A percentile compares a stretch with the other conserved stretches of the same genome.
Conservation (phyloP, 2,113 vertebrate genomes). For the Tringa solitaria region DNA sequence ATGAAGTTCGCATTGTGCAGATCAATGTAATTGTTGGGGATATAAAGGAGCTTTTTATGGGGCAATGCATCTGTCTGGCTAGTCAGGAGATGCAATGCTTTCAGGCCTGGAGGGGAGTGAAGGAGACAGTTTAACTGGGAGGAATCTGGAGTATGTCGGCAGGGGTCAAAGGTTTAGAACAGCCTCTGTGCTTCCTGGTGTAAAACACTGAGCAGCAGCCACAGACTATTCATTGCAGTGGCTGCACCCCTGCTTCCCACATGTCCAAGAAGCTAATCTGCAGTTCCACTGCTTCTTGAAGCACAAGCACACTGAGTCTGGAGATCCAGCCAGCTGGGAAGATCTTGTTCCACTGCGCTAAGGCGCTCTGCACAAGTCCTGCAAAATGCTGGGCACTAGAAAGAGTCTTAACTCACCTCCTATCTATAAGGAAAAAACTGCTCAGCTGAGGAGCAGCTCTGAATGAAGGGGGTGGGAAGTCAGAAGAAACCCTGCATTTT, state of each 20-base stretch:
- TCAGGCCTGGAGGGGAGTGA: background rate
- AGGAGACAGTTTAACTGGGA: background rate
- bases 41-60: background rate
- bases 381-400: background rate
- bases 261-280: background rate
- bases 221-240: background rate
- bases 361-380: background rate
- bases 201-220: background rate
- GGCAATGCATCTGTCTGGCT: background rate
- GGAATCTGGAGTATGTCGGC: background rate
- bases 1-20: background rate
- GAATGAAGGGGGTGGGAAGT: background rate
- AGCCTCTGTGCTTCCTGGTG: background rate
- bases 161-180: conserved; percentile 18
- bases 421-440: background rate
- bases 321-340: background rate
- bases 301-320: background rate
- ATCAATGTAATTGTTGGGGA: background rate
- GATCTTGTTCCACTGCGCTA: background rate
- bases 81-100: background rate
- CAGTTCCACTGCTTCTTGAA: background rate
- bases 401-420: background rate
- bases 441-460: background rate
- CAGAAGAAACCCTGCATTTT: background rate
- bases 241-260: background rate